Conservation (phyloP, 2,797 vertebrate species). For the Botia almorhae region DNA sequence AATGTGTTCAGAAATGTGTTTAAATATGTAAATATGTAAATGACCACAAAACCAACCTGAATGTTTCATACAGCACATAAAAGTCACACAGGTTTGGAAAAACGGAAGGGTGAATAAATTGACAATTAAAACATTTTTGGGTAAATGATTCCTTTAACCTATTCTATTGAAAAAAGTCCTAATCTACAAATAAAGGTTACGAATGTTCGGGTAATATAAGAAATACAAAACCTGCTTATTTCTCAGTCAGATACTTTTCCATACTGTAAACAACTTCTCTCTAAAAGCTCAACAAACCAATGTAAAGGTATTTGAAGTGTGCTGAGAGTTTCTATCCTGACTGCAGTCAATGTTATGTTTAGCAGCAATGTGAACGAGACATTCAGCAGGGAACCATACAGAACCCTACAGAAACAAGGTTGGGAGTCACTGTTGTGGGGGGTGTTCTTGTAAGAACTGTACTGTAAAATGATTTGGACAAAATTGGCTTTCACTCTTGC, state of each 20-base stretch:
- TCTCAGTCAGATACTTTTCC: background rate
- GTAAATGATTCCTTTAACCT: background rate
- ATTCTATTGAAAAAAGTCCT: background rate
- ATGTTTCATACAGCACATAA: too few species aligned
- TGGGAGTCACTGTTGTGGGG: too few species aligned
- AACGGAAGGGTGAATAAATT: too few species aligned
- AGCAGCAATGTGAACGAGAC: conserved; percentile 1
- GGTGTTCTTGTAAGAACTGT: background rate
- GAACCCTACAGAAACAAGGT: background rate
- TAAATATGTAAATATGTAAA: too few species aligned
- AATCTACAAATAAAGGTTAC: background rate
- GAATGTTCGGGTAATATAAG: background rate
- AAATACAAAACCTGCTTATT: background rate
- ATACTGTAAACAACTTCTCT: background rate
- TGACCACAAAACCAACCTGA: too few species aligned
- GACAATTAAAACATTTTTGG: too few species aligned
- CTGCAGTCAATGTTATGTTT: conserved; percentile 9
- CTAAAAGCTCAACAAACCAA: background rate
- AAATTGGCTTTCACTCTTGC: background rate
- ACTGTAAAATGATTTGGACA: background rate
- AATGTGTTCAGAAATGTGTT: too few species aligned
- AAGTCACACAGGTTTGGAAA: too few species aligned
- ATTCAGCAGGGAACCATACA: conserved; percentile 7
- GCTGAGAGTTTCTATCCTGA: background rate
- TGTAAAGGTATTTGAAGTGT: conserved; percentile 13